phyloP scores from a whole-genome alignment of 2,888 invertebrate genomes.

The Drosophila neotestacea region DNA sequence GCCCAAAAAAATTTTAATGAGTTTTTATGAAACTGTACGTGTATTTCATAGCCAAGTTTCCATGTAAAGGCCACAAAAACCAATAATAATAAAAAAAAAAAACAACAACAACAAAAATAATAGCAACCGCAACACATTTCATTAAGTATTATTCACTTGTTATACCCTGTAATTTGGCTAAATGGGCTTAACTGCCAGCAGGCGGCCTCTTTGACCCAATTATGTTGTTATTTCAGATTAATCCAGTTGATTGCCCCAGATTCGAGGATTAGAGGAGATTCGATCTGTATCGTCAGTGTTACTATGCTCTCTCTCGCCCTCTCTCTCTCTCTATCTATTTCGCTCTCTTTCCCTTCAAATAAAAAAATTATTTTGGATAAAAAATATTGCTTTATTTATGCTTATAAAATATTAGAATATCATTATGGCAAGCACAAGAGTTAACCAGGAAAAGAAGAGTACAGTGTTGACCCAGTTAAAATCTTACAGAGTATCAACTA shows the following conservation, averaged over 20 bases:
- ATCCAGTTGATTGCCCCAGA: neutral
- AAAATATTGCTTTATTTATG: too few relatives aligned
- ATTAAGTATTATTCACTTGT: conserved; percentile 44
- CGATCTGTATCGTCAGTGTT: neutral
- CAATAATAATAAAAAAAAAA: conserved; percentile 17
- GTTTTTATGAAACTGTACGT: conserved; percentile 74
- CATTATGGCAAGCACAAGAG: too few relatives aligned
- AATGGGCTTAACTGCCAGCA: conserved; percentile 5
- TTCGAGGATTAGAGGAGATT: neutral
- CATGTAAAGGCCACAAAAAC: conserved; percentile 55
- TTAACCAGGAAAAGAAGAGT: too few relatives aligned
- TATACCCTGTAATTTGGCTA: conserved; percentile 14
- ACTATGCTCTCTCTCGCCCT: neutral
- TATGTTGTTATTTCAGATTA: neutral
- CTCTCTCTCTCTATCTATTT: neutral
- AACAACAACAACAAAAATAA: conserved; percentile 10
- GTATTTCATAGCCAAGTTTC: conserved; percentile 51
- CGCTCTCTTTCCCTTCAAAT: too few relatives aligned
- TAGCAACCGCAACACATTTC: conserved; percentile 55
- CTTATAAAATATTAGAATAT: too few relatives aligned
- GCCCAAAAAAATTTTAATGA: conserved; percentile 69
- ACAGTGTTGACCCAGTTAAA: too few relatives aligned
- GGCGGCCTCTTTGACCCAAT: conserved; percentile 7
- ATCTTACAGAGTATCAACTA: neutral
- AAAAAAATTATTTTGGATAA: too few relatives aligned